Evolutionary conservation across 2,113 vertebrate genomes (phyloP), one percentile per base, ranked within the genome.

Genomic region (Apistogramma diplotaenia): DNA sequence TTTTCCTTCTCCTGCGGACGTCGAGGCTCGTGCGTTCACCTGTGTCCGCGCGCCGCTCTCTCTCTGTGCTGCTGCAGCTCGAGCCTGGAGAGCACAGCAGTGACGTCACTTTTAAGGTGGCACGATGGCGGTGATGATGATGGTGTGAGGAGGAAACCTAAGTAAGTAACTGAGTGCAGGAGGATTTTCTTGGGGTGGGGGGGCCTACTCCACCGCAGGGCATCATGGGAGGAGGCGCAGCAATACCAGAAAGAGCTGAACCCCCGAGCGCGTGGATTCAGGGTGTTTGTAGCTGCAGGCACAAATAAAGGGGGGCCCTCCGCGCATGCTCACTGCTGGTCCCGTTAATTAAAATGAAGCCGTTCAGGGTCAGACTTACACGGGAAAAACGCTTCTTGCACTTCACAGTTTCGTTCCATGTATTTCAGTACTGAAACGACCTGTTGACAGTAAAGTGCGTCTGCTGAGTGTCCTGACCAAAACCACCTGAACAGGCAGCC

Each of bases 101-200:
- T 93, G 91, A 93, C 91, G 92, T 91, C 91, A 92, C 77, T 71
- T 60, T 86, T 82, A 70, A 85, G 80, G 84, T 73, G 83, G 74
- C 54, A 74, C 16, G 61, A 33, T 11, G 85, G 54, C 18, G 67
- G 67, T 5, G 43, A 13, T 31, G 62, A 54, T 9, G 54, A 23
- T 8, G 51, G 12, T 35, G 43, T 33, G 72, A 67, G 53, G 51
- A 65, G 43, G 75, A 40, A 62, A 2, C 65, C 18, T 71, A 1
- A 49, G 27, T 43, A 37, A 37, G n/a, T 9, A 29, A 56, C 49
- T 19, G 33, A 25, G 6, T 29, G 19, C 0, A 6, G n/a, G n/a
- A n/a, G n/a, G n/a, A n/a, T n/a, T n/a, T n/a, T n/a, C n/a, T 0
- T 4, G 31, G 1, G 2, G 15, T 3, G 9, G 35, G 35, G 11